Evolutionary conservation across 2,113 vertebrate species (phyloP).

Genomic region (Halcyon senegalensis): DNA sequence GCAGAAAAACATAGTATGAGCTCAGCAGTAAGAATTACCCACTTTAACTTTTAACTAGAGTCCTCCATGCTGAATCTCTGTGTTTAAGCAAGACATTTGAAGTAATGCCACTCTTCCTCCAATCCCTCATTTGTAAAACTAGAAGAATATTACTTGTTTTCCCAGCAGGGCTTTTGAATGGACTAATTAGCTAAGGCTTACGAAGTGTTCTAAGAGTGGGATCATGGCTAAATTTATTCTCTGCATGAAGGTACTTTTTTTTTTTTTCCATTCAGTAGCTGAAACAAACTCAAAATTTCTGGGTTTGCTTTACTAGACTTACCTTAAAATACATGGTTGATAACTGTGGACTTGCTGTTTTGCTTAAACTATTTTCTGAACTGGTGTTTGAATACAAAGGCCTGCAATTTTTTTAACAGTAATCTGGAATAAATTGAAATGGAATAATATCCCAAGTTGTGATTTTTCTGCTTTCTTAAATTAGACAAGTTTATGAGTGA

Average conservation of each 20-base stretch:
- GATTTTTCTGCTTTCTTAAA: background rate
- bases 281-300: background rate
- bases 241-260: background rate
- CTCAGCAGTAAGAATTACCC: background rate
- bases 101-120: background rate
- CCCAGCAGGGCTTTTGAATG: conserved; percentile 4
- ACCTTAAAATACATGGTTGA: background rate
- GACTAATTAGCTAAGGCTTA: conserved; percentile 18
- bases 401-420: background rate
- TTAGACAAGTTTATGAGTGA: background rate
- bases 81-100: background rate
- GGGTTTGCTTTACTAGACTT: background rate
- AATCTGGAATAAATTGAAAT: background rate
- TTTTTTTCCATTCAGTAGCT: background rate
- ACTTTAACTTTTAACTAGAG: background rate
- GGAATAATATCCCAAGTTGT: background rate
- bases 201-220: background rate
- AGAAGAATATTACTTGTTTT: conserved; percentile 36
- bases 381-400: background rate
- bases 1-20: background rate
- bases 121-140: conserved; percentile 16
- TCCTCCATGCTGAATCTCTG: background rate
- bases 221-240: conserved; percentile 4
- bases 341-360: background rate
- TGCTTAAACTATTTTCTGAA: background rate